Evolutionary conservation across 1,140 invertebrate genomes (phyloP), one percentile per base, ranked within the genome.

Genomic region (Vollenhovia emeryi): DNA sequence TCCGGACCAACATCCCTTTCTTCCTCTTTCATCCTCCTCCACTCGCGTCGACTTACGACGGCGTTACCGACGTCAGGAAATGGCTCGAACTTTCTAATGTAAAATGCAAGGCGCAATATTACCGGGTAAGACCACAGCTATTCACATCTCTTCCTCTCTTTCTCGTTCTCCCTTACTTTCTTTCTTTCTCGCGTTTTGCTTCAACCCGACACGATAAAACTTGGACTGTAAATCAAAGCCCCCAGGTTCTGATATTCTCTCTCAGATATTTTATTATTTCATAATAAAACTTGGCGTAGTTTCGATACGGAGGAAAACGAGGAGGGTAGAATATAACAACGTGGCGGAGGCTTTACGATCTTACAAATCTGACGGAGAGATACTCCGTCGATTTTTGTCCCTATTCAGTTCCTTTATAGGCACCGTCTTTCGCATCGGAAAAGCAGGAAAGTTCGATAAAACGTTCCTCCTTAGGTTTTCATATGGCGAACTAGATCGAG

Each of bases 261-360:
- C 86, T 92, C 91, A 92, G 92, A 93, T 94, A 93, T 94, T 94
- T 94, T 94, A 94, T 94, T 94, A 93, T 94, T 94, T 94, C 91
- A 91, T 94, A 94, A 94, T 94, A 94, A 94, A 94, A 94, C 89
- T 94, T 94, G 82, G 73, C 86, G 86, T 73, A 36, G 84, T 90
- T 85, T 87, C 91, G 91, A 93, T 92, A 91, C 87, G 64, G 30
- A 73, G 84, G 85, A 80, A 86, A 86, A 91, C 73, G 64, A 52
- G 30, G 13, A 27, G 64, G 69, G 76, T 75, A 87, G 82, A 73
- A 76, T 69, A 75, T 79, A 84, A 79, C 68, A 60, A 79, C 73
- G 43, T 82, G 52, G 52, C 75, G 75, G 87, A 87, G 86, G 73
- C 90, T 92, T 93, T 93, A 93, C 88, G 91, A 92, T 91, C 90